A percentile compares a stretch with the other conserved stretches of the same genome.
phyloP scores from a whole-genome alignment of 2,888 invertebrate species.

The Arctia plantaginis region DNA sequence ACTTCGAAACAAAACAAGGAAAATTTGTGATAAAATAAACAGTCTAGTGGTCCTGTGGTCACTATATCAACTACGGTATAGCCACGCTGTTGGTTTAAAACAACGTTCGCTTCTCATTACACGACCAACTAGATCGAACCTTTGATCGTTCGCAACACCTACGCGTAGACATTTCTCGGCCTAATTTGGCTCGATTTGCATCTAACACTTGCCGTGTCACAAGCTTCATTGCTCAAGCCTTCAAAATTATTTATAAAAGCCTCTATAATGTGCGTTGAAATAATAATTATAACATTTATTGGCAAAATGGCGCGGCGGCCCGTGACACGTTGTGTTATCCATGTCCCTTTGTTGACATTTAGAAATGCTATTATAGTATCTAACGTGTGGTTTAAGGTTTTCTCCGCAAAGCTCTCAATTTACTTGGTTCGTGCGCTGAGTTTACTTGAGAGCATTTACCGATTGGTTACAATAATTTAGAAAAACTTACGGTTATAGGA shows the following conservation, averaged over 20 bases:
- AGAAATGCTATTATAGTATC: slow-evolving; percentile 63
- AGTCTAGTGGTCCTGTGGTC: background rate
- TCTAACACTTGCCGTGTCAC: background rate
- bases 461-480: background rate
- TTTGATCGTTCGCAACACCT: slow-evolving; percentile 19
- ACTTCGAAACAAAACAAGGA: background rate
- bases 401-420: background rate
- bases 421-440: background rate
- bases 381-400: slow-evolving; percentile 3
- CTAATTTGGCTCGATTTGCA: slow-evolving; percentile 22
- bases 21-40: background rate
- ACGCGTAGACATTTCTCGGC: slow-evolving; percentile 8
- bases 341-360: slow-evolving; percentile 64
- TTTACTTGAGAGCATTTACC: background rate
- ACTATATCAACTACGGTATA: too few relatives aligned
- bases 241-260: slow-evolving; percentile 43
- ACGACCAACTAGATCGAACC: slow-evolving; percentile 6
- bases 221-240: slow-evolving; percentile 24
- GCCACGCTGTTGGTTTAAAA: background rate
- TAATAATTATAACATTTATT: slow-evolving; percentile 54
- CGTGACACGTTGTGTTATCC: slow-evolving; percentile 63
- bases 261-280: slow-evolving; percentile 29
- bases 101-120: background rate
- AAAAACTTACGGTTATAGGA: background rate
- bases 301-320: slow-evolving; percentile 47